Evolutionary conservation across 2,113 vertebrate genomes (phyloP).

Genomic region (Pipra filicauda): DNA sequence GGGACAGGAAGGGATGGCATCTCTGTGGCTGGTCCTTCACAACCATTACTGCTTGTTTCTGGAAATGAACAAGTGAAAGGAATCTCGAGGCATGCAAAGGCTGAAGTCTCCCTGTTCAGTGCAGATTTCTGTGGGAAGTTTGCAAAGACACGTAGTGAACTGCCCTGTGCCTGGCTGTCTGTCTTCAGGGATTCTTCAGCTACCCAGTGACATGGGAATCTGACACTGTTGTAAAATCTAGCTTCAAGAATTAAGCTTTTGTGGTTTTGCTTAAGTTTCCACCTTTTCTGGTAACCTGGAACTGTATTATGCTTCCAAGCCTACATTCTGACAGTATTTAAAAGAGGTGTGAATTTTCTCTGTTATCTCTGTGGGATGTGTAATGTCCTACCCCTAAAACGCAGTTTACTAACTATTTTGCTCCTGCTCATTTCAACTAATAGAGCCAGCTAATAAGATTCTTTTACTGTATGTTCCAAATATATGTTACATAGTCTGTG

Average conservation of each 20-base stretch:
- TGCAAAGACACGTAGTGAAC: not conserved
- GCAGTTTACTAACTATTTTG: not conserved
- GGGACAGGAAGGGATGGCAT: not conserved
- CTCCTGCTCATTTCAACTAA: slow-evolving; percentile 7
- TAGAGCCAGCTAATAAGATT: not conserved
- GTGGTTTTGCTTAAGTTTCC: not conserved
- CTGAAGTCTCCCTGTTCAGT: not conserved
- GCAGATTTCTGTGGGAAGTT: not conserved
- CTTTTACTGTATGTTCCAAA: not conserved
- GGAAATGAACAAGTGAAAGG: not conserved
- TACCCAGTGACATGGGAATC: not conserved
- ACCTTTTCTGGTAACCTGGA: not conserved
- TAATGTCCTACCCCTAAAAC: slow-evolving; percentile 1
- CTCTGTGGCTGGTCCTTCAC: not conserved
- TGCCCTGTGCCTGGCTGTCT: not conserved
- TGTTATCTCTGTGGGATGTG: slow-evolving; percentile 5
- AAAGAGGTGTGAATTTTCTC: not conserved
- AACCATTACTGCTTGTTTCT: not conserved
- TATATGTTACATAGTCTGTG: not conserved
- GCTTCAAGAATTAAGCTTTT: not conserved
- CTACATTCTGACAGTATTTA: not conserved
- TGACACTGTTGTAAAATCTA: not conserved
- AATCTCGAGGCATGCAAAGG: not conserved
- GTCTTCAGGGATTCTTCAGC: not conserved
- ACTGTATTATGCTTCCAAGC: not conserved